Conservation (phyloP, 2,113 vertebrate genomes). For the Lycaon pictus region DNA sequence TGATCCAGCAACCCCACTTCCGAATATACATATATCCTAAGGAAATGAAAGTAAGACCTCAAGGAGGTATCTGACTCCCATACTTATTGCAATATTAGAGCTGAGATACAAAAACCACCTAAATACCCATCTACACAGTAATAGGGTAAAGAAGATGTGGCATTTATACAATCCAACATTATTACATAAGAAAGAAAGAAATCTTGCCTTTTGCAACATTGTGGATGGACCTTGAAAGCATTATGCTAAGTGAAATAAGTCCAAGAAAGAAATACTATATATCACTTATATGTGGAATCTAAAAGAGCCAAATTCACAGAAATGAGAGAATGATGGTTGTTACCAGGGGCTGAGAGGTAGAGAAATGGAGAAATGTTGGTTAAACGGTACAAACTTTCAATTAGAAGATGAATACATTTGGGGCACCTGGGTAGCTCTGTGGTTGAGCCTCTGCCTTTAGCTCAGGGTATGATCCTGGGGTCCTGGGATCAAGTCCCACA, state of each 20-base stretch:
- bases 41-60: neutral
- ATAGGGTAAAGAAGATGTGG: neutral
- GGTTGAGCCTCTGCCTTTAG: no score
- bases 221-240: neutral
- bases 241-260: neutral
- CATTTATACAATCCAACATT: no score
- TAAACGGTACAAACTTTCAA: neutral
- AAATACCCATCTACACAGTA: no score
- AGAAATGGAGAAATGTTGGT: neutral
- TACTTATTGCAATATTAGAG: neutral
- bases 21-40: no score
- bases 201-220: no score
- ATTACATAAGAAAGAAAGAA: neutral
- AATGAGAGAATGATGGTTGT: no score
- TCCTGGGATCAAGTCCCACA: no score
- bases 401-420: neutral
- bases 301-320: no score
- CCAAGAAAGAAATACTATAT: neutral
- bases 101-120: neutral
- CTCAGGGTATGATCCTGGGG: no score
- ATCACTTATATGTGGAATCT: neutral
- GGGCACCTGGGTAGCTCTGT: no score
- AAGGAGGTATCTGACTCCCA: neutral
- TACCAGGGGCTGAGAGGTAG: neutral
- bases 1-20: neutral